These are phyloP conservation scores for Apus apus DNA, from an alignment of 2,113 vertebrate species.

Conservation along the genomic window DNA sequence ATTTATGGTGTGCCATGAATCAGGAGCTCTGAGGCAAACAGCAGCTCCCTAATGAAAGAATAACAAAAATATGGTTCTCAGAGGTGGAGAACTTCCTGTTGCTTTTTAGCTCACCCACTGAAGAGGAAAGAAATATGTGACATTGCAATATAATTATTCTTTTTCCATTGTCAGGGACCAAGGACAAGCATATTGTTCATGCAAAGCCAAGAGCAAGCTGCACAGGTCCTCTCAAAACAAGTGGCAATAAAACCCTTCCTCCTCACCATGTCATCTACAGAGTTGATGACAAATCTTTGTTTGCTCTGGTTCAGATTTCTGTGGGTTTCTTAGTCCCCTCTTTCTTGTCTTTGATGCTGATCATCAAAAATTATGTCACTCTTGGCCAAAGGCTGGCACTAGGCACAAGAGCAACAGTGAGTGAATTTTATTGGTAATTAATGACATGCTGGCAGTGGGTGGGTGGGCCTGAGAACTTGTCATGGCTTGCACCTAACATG, in stretches of 20 bases:
- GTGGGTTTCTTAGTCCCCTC: conserved; percentile 11
- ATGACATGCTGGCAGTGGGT: neutral
- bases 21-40: neutral
- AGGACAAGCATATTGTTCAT: conserved; percentile 7
- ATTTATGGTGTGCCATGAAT: neutral
- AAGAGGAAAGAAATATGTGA: conserved; percentile 19
- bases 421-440: conserved; percentile 21
- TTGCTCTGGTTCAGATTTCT: conserved; percentile 45
- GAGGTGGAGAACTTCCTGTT: neutral
- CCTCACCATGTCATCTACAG: neutral
- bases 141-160: conserved; percentile 14
- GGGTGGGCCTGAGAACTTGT: neutral
- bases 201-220: conserved; percentile 1
- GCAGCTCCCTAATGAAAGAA: neutral
- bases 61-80: conserved; percentile 21
- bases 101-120: neutral
- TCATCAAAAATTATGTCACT: conserved; percentile 46
- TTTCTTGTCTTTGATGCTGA: conserved; percentile 47
- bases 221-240: conserved; percentile 41
- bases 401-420: neutral
- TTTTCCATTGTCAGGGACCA: conserved; percentile 7
- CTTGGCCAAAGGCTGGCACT: conserved; percentile 6
- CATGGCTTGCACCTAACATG: no score
- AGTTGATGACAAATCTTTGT: conserved; percentile 50
- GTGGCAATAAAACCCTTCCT: neutral